phyloP scores from a whole-genome alignment of 1,140 invertebrate genomes.

The Coptotermes formosanus region DNA sequence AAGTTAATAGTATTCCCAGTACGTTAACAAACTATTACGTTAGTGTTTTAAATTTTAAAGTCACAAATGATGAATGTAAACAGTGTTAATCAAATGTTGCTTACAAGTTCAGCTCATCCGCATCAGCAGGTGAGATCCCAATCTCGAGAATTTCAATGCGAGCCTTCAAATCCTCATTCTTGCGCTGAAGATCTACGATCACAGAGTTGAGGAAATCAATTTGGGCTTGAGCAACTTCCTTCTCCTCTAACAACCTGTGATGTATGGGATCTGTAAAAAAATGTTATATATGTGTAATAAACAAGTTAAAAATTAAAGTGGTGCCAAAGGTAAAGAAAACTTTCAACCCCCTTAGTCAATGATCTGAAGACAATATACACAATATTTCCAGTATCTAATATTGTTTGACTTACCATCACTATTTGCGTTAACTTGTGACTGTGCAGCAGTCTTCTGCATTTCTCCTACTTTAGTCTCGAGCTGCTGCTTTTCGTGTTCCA shows the following conservation, averaged over 20 bases:
- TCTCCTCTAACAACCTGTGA: constrained; percentile 57
- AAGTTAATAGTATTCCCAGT: too few species aligned
- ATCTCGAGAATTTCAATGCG: constrained; percentile 78
- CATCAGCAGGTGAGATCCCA: constrained; percentile 58
- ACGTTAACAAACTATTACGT: too few species aligned
- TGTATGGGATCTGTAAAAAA: constrained; percentile 31
- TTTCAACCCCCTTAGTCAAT: too few species aligned
- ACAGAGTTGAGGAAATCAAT: constrained; percentile 93
- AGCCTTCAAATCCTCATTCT: constrained; percentile 80
- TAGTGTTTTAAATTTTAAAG: too few species aligned
- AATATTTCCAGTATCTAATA: too few species aligned
- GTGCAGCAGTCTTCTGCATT: constrained; percentile 36
- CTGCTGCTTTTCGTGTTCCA: constrained; percentile 38
- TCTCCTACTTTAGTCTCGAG: constrained; percentile 37
- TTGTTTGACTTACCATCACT: constrained; percentile 26
- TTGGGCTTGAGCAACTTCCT: constrained; percentile 67
- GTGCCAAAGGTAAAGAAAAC: too few species aligned
- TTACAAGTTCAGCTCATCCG: constrained; percentile 61
- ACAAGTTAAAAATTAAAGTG: background rate
- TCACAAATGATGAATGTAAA: too few species aligned
- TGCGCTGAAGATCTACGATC: constrained; percentile 92
- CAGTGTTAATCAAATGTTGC: constrained; percentile 35
- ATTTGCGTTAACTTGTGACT: constrained; percentile 34
- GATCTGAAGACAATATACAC: too few species aligned
- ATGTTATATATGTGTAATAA: constrained; percentile 1